Evolutionary conservation across 2,888 invertebrate genomes (phyloP).

Genomic region (Parnassius glacialis): DNA sequence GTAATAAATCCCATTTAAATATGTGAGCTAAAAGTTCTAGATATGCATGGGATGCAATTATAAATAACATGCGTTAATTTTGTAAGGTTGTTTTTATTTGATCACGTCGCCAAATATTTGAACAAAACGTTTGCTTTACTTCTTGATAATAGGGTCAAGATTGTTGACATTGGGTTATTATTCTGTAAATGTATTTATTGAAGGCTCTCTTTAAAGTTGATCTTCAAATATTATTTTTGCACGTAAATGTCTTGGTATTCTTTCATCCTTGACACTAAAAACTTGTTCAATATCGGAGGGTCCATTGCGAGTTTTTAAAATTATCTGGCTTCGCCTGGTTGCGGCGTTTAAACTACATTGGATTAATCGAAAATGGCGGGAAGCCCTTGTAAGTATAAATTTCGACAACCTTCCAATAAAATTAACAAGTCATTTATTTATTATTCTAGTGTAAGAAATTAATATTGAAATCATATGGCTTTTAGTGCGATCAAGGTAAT

Average conservation of each 20-base stretch:
- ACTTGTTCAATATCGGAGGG: slow-evolving; percentile 1
- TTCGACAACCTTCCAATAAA: too few species aligned
- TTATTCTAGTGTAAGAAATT: too few species aligned
- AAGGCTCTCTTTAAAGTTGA: slow-evolving; percentile 2
- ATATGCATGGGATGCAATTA: too few species aligned
- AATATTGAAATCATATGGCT: too few species aligned
- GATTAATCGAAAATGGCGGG: too few species aligned
- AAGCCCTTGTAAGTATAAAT: too few species aligned
- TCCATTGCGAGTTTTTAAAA: not conserved
- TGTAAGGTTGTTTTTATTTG: slow-evolving; percentile 20
- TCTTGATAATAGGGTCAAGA: slow-evolving; percentile 22
- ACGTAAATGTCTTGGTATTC: not conserved
- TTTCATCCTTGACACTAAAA: slow-evolving; percentile 18
- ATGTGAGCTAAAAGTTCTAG: too few species aligned
- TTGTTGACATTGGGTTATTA: slow-evolving; percentile 10
- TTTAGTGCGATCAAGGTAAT: too few species aligned
- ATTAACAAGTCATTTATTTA: too few species aligned
- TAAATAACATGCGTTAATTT: not conserved
- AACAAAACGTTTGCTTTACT: slow-evolving; percentile 14
- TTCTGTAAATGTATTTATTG: slow-evolving; percentile 10
- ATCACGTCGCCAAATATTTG: slow-evolving; percentile 22
- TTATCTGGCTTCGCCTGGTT: too few species aligned
- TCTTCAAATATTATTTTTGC: slow-evolving; percentile 16
- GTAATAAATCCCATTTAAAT: too few species aligned
- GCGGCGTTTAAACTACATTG: too few species aligned